Base-by-base conservation (phyloP, 2,888 invertebrate species). In the Pandemis corylana region DNA sequence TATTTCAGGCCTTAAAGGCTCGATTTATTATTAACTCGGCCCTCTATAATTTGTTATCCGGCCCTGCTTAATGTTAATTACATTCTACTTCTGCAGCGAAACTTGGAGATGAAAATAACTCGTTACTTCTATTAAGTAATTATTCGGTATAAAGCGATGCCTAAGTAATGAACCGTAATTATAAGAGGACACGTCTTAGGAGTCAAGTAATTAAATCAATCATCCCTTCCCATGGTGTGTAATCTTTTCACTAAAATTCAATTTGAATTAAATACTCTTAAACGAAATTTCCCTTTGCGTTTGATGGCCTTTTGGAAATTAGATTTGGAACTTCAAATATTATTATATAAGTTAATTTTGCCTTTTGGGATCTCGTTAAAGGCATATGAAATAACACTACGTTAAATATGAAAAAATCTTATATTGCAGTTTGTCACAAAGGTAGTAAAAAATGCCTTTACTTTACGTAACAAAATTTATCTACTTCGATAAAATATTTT, bases 81-180 rank as follows among this genome's bases (percentile, higher is more conserved):
- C 90, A 87, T 90, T 90, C 86, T 88, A 84, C 85, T 87, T 81
- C 78, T 78, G 81, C 81, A 79, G 87, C 85, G 85, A 84, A 90
- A 91, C 88, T 91, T 89, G 86, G 88, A 82, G 89, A 92, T 92
- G 92, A 90, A 90, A 92, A 91, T 92, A 93, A 92, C 92, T 93
- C 90, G 91, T 93, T 93, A 92, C 93, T 91, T 93, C 92, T 93
- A 92, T 94, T 93, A 93, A 93, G 92, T 93, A 93, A 94, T 94
- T 94, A 93, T 90, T 87, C 90, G 86, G 90, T 85, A 92, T 93
- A 93, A 93, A 92, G 90, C 92, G 93, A 93, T 93, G 93, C 87
- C 93, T 93, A 93, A 93, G 91, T 93, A 94, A 94, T 93, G 92
- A 91, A 92, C 90, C 87, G 87, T 93, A 94, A 94, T 94, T 94